phyloP scores from a whole-genome alignment of 2,888 invertebrate genomes.

The Patella depressa region DNA sequence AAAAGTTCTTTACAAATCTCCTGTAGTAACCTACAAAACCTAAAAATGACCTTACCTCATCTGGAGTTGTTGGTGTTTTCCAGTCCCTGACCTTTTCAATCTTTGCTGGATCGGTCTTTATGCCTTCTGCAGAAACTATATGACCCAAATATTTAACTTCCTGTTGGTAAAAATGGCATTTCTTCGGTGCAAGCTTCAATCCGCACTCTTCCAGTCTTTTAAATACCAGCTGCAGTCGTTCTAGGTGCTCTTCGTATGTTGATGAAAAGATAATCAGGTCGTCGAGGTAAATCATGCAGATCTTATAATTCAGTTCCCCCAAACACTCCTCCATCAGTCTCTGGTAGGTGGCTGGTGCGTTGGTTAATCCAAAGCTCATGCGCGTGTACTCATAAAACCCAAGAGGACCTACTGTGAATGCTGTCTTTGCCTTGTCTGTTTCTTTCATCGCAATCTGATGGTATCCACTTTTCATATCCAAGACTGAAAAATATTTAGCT shows the following conservation, averaged over 20 bases:
- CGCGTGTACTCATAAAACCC: background rate
- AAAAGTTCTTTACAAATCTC: background rate
- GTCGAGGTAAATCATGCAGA: slow-evolving; percentile 18
- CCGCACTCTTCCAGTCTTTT: slow-evolving; percentile 7
- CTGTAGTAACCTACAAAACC: slow-evolving; percentile 5
- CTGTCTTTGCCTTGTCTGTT: slow-evolving; percentile 2
- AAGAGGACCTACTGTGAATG: background rate
- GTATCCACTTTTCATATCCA: too few species aligned
- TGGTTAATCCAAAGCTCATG: background rate
- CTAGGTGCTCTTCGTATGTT: slow-evolving; percentile 9
- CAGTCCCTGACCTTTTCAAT: background rate
- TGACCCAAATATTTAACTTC: slow-evolving; percentile 17
- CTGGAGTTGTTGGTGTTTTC: slow-evolving; percentile 4
- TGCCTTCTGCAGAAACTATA: background rate
- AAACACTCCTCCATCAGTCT: background rate
- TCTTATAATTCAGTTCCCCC: background rate
- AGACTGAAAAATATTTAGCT: too few species aligned
- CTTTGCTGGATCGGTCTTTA: background rate
- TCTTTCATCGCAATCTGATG: too few species aligned
- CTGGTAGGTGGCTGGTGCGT: slow-evolving; percentile 1
- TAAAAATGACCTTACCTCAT: slow-evolving; percentile 6
- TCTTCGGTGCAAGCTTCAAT: slow-evolving; percentile 3
- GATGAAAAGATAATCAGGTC: slow-evolving; percentile 19
- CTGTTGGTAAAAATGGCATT: slow-evolving; percentile 10
- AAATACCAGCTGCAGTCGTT: slow-evolving; percentile 12